phyloP scores from a whole-genome alignment of 1,140 invertebrate species.

The Meloidogyne floridensis region DNA sequence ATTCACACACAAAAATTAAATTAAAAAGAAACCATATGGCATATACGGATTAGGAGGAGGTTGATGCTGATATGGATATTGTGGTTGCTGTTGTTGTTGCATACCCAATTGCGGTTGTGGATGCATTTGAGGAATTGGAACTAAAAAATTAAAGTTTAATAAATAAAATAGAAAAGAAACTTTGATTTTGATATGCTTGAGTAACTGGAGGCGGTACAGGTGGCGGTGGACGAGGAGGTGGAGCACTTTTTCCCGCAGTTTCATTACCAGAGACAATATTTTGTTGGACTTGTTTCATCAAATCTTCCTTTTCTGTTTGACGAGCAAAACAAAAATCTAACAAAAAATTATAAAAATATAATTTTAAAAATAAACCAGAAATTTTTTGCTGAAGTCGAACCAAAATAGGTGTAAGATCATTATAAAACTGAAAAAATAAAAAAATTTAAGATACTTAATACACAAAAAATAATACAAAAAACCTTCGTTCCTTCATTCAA shows the following conservation, averaged over 20 bases:
- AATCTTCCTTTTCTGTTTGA: slow-evolving; percentile 96
- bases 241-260: slow-evolving; percentile 11
- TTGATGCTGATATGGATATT: slow-evolving; percentile 35
- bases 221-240: slow-evolving; percentile 49
- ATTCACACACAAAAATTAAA: background rate
- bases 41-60: slow-evolving; percentile 38
- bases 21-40: slow-evolving; percentile 7
- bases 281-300: slow-evolving; percentile 73
- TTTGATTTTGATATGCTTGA: slow-evolving; percentile 26
- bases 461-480: background rate
- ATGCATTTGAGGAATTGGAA: slow-evolving; percentile 37
- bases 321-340: slow-evolving; percentile 96
- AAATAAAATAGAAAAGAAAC: background rate
- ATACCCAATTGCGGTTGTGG: slow-evolving; percentile 27
- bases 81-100: slow-evolving; percentile 35
- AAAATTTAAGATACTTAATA: background rate
- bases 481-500: slow-evolving; percentile 87
- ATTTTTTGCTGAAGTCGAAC: slow-evolving; percentile 96
- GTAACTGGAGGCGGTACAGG: slow-evolving; percentile 13
- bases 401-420: slow-evolving; percentile 90
- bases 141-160: background rate
- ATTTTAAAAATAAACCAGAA: slow-evolving; percentile 7
- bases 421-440: slow-evolving; percentile 79
- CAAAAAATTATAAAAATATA: background rate
- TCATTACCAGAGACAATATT: slow-evolving; percentile 33